A percentile compares a stretch with the other conserved stretches of the same genome.
Conservation (phyloP, 2,888 invertebrate genomes). For the Pammene fasciana region DNA sequence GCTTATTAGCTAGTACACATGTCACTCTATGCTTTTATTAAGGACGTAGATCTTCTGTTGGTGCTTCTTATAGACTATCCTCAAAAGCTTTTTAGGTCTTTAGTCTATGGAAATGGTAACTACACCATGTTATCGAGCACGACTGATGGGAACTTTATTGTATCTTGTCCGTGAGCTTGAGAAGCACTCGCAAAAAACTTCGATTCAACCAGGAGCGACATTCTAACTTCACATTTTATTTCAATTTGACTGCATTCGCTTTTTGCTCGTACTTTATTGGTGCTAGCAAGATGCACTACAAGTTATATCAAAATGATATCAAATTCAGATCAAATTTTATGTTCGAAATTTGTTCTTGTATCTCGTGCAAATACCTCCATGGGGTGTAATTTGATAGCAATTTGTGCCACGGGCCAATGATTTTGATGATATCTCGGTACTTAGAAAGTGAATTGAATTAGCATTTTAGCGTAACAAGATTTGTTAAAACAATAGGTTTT, state of each 20-base stretch:
- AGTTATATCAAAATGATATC: not conserved
- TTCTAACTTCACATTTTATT: not conserved
- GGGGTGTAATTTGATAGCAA: conserved; percentile 29
- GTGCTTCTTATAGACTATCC: too few species aligned
- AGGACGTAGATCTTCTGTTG: too few species aligned
- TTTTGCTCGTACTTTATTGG: not conserved
- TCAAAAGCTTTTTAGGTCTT: conserved; percentile 5
- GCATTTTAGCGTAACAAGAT: conserved; percentile 6
- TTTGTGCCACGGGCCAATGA: conserved; percentile 33
- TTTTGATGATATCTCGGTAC: conserved; percentile 28
- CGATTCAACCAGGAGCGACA: not conserved
- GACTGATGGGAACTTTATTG: conserved; percentile 29
- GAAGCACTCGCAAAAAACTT: conserved; percentile 25
- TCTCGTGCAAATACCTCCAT: conserved; percentile 9
- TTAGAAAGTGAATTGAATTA: conserved; percentile 21
- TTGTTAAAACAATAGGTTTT: not conserved
- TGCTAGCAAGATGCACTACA: too few species aligned
- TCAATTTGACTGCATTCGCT: not conserved
- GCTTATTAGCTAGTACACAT: too few species aligned
- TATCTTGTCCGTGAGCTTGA: conserved; percentile 18
- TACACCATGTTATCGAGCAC: conserved; percentile 20
- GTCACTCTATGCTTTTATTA: too few species aligned
- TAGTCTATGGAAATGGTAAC: conserved; percentile 14
- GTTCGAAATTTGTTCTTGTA: not conserved
- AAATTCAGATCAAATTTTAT: not conserved